Percentiles rank a stretch among this genome's conserved stretches.
phyloP scores from a whole-genome alignment of 2,888 invertebrate species.

The Ectropis crepuscularia region DNA sequence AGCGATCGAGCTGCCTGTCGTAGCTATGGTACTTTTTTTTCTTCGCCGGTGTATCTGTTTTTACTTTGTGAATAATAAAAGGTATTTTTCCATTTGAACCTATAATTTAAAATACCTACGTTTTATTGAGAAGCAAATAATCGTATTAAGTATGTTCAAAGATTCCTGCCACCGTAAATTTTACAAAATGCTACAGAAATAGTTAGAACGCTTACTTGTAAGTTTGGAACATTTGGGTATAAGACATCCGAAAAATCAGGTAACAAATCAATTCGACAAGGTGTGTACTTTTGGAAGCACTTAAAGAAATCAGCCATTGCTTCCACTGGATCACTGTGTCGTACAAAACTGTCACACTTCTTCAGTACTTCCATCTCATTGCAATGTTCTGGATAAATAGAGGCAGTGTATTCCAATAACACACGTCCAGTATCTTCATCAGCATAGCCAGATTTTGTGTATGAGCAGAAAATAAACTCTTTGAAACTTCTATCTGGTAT shows the following conservation, averaged over 20 bases:
- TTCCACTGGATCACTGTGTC: not conserved
- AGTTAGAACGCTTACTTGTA: slow-evolving; percentile 2
- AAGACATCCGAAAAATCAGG: not conserved
- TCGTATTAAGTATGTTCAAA: no score
- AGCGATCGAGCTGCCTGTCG: no score
- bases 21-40: no score
- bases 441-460: not conserved
- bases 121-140: no score
- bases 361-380: not conserved
- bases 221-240: not conserved
- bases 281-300: not conserved
- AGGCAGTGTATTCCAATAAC: not conserved
- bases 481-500: not conserved
- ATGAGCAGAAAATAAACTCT: not conserved
- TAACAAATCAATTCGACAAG: not conserved
- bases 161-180: no score
- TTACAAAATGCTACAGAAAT: no score
- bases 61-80: no score
- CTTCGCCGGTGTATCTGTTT: no score
- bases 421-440: not conserved
- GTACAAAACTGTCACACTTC: not conserved
- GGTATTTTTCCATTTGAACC: no score
- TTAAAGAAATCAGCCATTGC: not conserved
- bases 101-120: no score
- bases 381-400: not conserved